phyloP scores from a whole-genome alignment of 2,888 invertebrate genomes.

The Hypselothyrea guttata region DNA sequence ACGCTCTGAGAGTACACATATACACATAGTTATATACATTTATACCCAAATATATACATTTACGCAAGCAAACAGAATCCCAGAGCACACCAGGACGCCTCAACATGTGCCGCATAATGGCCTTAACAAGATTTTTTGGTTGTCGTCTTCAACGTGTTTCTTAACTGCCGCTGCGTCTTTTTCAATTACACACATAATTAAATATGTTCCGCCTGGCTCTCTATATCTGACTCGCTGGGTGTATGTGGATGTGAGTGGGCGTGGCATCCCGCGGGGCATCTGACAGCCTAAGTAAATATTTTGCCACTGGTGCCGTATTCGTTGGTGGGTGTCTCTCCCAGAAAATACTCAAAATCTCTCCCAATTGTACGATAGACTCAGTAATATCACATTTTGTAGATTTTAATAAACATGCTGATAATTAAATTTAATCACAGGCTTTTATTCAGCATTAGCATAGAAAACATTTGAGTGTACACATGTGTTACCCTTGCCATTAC shows the following conservation, averaged over 20 bases:
- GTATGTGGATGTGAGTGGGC: conserved; percentile 14
- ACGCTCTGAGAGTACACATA: conserved; percentile 36
- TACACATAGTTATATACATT: conserved; percentile 8
- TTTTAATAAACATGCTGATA: conserved; percentile 74
- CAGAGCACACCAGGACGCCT: conserved; percentile 27
- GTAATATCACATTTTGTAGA: conserved; percentile 59
- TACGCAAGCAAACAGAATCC: conserved; percentile 8
- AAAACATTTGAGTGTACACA: conserved; percentile 22
- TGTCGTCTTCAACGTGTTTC: conserved; percentile 40
- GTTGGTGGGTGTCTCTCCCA: conserved; percentile 14
- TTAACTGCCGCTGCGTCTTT: conserved; percentile 72
- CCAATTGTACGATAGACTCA: conserved; percentile 62
- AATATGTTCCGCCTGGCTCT: conserved; percentile 55
- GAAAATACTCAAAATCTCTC: conserved; percentile 64
- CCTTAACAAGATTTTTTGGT: conserved; percentile 61
- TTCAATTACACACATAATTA: conserved; percentile 76
- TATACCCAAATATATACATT: not conserved
- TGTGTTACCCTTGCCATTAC: not conserved
- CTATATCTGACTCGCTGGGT: conserved; percentile 9
- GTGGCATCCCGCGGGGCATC: conserved; percentile 50
- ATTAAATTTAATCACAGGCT: conserved; percentile 73
- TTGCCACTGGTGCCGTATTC: conserved; percentile 8
- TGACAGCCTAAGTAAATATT: conserved; percentile 30
- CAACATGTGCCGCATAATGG: conserved; percentile 63
- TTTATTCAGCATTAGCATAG: conserved; percentile 67